Base-by-base conservation (phyloP, 2,113 vertebrate species). In the Seriola dumerili region DNA sequence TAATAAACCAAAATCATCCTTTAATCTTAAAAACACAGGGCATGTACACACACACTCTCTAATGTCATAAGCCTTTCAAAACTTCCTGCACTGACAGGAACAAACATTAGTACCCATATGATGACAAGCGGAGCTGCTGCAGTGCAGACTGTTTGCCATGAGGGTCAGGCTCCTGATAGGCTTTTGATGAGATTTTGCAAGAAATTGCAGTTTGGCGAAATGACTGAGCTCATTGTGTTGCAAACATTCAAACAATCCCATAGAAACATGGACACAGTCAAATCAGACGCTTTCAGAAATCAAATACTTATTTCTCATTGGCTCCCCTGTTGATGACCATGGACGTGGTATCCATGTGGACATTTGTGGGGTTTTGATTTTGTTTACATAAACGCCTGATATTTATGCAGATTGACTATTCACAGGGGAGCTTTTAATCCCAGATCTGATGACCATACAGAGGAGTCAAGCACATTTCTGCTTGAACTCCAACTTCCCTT, bases 121-220 rank as follows among this genome's bases (percentile, higher is more conserved):
- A 88, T 88, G 25, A 54, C 59, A 67, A 81, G 71, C 84, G 73
- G 81, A 83, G 70, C 71, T 17, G 59, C 76, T 52, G 63, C 78
- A 55, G 54, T 19, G 65, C 62, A 67, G 72, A 71, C 38, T 80
- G 81, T 88, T 87, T 76, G 72, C 80, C 38, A 3, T 14, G 66
- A 38, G 57, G 82, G 72, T 87, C 74, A 11, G 63, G 74, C 72
- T 84, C 79, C 78, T 73, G 75, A 89, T 77, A 1, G 85, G 57
- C 78, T 88, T 89, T 72, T 90, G 85, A 91, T 90, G 83, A 87
- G 83, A 82, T 83, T 85, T 67, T 57, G 55, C 66, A 63, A 69
- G 66, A 85, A 91, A 76, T 81, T 77, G 76, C 59, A 79, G 78
- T 84, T 88, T 74, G 78, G 32, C 74, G 55, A 74, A 81, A 83